Evolutionary conservation across 2,888 invertebrate species (phyloP).

Genomic region (Drosophila histrio): DNA sequence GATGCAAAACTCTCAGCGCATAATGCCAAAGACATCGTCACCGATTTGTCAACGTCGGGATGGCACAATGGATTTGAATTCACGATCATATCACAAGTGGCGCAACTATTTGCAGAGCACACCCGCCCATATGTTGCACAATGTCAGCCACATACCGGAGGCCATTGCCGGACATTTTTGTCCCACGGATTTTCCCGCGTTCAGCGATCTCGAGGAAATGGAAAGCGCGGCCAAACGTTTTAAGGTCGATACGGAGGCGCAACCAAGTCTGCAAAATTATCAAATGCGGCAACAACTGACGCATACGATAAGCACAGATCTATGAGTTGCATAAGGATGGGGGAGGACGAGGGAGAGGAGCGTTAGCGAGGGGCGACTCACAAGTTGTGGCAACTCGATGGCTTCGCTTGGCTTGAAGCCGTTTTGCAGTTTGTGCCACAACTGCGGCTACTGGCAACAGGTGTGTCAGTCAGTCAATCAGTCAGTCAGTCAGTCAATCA

Average conservation of each 20-base stretch:
- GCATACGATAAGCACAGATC: slow-evolving; percentile 64
- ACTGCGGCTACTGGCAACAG: slow-evolving; percentile 59
- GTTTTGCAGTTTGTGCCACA: slow-evolving; percentile 5
- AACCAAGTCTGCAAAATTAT: background rate
- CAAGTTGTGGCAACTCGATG: slow-evolving; percentile 15
- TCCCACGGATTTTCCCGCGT: slow-evolving; percentile 76
- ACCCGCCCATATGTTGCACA: slow-evolving; percentile 74
- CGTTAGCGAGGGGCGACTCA: background rate
- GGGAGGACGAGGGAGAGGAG: background rate
- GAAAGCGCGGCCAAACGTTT: slow-evolving; percentile 76
- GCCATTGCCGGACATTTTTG: slow-evolving; percentile 81
- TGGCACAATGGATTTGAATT: slow-evolving; percentile 19
- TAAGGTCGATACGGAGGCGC: slow-evolving; percentile 55
- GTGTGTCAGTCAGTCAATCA: slow-evolving; percentile 58
- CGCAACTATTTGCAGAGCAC: slow-evolving; percentile 72
- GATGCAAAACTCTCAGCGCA: slow-evolving; percentile 72
- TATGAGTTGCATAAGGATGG: slow-evolving; percentile 21
- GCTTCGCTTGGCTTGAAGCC: slow-evolving; percentile 55
- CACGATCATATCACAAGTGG: slow-evolving; percentile 76
- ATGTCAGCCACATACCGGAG: slow-evolving; percentile 79
- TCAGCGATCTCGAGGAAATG: slow-evolving; percentile 72
- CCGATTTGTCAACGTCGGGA: slow-evolving; percentile 68
- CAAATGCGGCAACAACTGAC: slow-evolving; percentile 18
- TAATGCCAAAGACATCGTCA: slow-evolving; percentile 82
- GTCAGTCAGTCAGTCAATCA: slow-evolving; percentile 34